Evolutionary conservation across 2,888 invertebrate genomes (phyloP).

Genomic region (Eudemis profundana): DNA sequence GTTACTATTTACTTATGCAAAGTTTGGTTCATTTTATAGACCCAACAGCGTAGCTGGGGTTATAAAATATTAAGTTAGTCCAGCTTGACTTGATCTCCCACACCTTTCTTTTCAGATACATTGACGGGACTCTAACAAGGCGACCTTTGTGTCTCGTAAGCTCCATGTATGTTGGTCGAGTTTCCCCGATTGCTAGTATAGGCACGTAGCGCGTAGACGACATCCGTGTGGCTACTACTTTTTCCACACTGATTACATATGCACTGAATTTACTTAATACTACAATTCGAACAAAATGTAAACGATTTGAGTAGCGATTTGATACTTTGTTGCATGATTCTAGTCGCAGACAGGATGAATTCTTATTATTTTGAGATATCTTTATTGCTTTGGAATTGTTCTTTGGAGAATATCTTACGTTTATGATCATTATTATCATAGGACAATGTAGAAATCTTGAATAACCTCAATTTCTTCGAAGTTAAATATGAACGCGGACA

Average conservation of each 20-base stretch:
- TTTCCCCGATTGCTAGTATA: conserved; percentile 63
- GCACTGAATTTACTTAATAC: conserved; percentile 62
- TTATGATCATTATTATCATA: conserved; percentile 46
- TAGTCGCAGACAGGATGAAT: conserved; percentile 21
- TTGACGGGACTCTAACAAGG: conserved; percentile 42
- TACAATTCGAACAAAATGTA: conserved; percentile 50
- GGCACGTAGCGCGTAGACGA: conserved; percentile 75
- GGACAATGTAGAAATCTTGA: conserved; percentile 45
- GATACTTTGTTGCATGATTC: conserved; percentile 40
- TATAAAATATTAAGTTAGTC: conserved; percentile 61
- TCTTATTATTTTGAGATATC: conserved; percentile 27
- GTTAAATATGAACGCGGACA: conserved; percentile 22
- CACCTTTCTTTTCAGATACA: conserved; percentile 44
- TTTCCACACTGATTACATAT: conserved; percentile 74
- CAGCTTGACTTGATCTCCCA: conserved; percentile 52
- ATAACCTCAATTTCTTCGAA: conserved; percentile 16
- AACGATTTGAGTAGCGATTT: conserved; percentile 52
- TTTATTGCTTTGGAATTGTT: conserved; percentile 44
- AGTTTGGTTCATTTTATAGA: conserved; percentile 67
- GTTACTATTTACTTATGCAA: conserved; percentile 63
- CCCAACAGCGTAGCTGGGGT: conserved; percentile 58
- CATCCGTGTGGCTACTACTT: conserved; percentile 75
- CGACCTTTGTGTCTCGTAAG: conserved; percentile 44
- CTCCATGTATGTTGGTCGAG: conserved; percentile 56
- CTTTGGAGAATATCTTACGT: conserved; percentile 43